phyloP scores from a whole-genome alignment of 1,140 invertebrate genomes.

The Diachasmimorpha longicaudata region DNA sequence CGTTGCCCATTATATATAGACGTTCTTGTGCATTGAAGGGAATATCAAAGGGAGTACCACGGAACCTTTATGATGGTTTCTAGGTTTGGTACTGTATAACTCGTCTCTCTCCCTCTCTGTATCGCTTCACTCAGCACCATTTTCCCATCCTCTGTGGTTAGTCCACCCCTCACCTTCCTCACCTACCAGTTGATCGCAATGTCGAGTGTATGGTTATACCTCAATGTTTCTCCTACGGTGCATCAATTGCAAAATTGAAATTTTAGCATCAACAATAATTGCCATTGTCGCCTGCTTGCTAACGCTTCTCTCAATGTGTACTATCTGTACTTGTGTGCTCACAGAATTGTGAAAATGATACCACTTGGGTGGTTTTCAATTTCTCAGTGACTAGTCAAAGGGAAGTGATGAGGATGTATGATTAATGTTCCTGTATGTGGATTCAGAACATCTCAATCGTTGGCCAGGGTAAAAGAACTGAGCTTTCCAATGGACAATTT shows the following conservation, averaged over 20 bases:
- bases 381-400: neutral
- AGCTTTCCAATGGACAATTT: too few relatives aligned
- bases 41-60: constrained; percentile 55
- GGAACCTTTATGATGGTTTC: constrained; percentile 61
- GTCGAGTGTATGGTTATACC: neutral
- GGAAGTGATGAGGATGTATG: neutral
- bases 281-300: constrained; percentile 45
- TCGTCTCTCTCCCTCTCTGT: constrained; percentile 15
- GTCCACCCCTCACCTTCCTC: constrained; percentile 32
- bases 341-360: neutral
- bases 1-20: constrained; percentile 39
- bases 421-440: too few relatives aligned
- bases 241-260: constrained; percentile 60
- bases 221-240: constrained; percentile 42
- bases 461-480: too few relatives aligned
- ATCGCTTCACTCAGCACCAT: constrained; percentile 48
- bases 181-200: neutral
- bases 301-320: neutral
- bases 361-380: constrained; percentile 40
- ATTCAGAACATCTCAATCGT: too few relatives aligned
- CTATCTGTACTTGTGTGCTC: neutral
- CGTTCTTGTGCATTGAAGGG: constrained; percentile 2
- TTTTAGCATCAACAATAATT: constrained; percentile 57
- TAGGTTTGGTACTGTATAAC: constrained; percentile 37
- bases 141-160: constrained; percentile 21